A percentile compares a stretch with the other conserved stretches of the same genome.
Evolutionary conservation across 2,888 invertebrate species (phyloP).

Genomic region (Microchrysa polita): DNA sequence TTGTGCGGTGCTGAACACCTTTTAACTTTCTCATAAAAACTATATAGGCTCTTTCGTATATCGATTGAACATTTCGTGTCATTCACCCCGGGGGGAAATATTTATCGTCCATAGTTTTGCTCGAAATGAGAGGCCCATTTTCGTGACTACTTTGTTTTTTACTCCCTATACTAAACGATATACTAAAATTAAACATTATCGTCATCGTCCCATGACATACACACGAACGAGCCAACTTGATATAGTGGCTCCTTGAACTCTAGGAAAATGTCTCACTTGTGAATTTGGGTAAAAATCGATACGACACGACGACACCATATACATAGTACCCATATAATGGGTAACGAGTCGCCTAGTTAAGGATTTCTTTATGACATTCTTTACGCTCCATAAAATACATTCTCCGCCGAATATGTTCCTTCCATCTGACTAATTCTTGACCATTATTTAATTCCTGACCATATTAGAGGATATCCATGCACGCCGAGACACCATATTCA

Average conservation of each 20-base stretch:
- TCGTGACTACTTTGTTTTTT: slow-evolving; percentile 15
- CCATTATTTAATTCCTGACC: slow-evolving; percentile 32
- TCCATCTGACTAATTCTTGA: slow-evolving; percentile 36
- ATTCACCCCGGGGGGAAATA: neutral
- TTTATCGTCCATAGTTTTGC: neutral
- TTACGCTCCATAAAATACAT: slow-evolving; percentile 33
- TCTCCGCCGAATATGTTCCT: slow-evolving; percentile 25
- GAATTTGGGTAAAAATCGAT: too few species aligned
- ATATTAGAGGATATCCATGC: neutral
- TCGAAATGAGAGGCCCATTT: neutral
- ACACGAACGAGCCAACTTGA: too few species aligned
- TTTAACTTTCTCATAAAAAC: too few species aligned
- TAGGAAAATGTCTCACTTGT: too few species aligned
- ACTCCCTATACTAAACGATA: neutral
- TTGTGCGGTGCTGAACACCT: too few species aligned
- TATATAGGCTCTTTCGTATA: too few species aligned
- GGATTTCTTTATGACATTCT: slow-evolving; percentile 7
- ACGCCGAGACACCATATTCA: too few species aligned
- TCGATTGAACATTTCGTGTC: neutral
- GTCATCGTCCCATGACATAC: neutral
- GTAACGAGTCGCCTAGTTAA: too few species aligned
- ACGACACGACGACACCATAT: too few species aligned
- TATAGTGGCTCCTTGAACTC: too few species aligned
- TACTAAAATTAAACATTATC: slow-evolving; percentile 2
- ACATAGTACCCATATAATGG: too few species aligned